Evolutionary conservation across 2,113 vertebrate species (phyloP), one percentile per base, ranked within the genome.

Genomic region (Pangasianodon gigas): DNA sequence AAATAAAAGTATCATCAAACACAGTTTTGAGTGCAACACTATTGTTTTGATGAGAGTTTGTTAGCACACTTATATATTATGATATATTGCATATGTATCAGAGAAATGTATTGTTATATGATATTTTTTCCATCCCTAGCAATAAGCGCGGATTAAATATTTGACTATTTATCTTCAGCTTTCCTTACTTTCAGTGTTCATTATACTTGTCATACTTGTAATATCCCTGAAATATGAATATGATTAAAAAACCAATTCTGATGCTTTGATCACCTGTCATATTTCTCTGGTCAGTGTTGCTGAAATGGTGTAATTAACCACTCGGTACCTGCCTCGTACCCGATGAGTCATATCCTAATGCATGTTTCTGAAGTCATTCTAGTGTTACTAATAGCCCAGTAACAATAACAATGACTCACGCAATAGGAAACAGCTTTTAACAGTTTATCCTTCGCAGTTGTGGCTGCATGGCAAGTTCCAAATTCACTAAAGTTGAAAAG

Each of bases 361-460:
- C 65, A 84, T 74, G 60, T 90, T 81, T 48, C 83, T 85, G 65
- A 88, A 87, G 81, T 60, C 46, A 58, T 84, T 52, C 54, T 77
- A 56, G 86, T 54, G 71, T 91, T 92, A 93, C 87, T 90, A n/a
- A 93, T 65, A 4, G 85, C 44, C 84, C 84, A 88, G 90, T 75
- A 77, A 83, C 58, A n/a, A 90, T 71, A 89, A 81, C 26, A 91
- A 88, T 93, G 93, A 95, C 87, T 95, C 93, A 94, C 0, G 71
- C 81, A 51, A 44, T 52, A 91, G 92, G 93, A 94, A 93, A 91
- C 79, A 5, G 65, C 13, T 67, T 41, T 87, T 83, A 93, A 92
- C 90, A 90, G 56, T 79, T 58, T 16, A 58, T 0, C 48, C 58
- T 37, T 5, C 16, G 29, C n/a, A 10, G 26, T 88, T 24, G 60